Evolutionary conservation across 2,888 invertebrate genomes (phyloP).

Genomic region (Argynnis bischoffii): DNA sequence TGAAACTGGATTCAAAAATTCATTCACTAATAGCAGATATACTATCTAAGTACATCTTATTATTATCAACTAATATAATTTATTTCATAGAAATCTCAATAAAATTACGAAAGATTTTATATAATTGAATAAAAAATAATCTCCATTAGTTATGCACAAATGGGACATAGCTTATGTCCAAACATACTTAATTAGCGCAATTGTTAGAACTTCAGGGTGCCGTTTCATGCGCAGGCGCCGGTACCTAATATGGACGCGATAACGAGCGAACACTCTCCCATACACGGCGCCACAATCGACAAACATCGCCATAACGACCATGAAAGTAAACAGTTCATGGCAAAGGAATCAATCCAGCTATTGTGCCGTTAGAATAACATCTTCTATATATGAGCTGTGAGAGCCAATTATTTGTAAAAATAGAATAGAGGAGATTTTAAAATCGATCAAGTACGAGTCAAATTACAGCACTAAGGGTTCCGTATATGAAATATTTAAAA

Average conservation of each 20-base stretch:
- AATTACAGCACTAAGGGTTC: no score
- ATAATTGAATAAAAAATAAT: not conserved
- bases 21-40: no score
- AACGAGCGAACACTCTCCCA: constrained; percentile 45
- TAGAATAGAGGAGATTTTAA: not conserved
- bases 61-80: no score
- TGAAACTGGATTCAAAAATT: no score
- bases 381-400: not conserved
- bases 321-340: constrained; percentile 8
- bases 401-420: constrained; percentile 17
- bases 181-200: constrained; percentile 29
- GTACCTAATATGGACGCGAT: constrained; percentile 48
- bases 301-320: constrained; percentile 26
- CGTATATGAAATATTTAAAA: no score
- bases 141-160: not conserved
- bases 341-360: constrained; percentile 28
- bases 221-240: constrained; percentile 39
- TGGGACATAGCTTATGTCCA: constrained; percentile 8
- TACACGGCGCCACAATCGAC: constrained; percentile 45
- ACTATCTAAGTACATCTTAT: no score
- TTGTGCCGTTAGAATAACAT: constrained; percentile 26
- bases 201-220: constrained; percentile 25
- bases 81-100: no score
- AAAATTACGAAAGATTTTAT: not conserved
- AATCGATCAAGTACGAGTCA: no score